A percentile compares a stretch with the other conserved stretches of the same genome.
phyloP scores from a whole-genome alignment of 1,140 invertebrate genomes.

The Drosophila kohkoa region DNA sequence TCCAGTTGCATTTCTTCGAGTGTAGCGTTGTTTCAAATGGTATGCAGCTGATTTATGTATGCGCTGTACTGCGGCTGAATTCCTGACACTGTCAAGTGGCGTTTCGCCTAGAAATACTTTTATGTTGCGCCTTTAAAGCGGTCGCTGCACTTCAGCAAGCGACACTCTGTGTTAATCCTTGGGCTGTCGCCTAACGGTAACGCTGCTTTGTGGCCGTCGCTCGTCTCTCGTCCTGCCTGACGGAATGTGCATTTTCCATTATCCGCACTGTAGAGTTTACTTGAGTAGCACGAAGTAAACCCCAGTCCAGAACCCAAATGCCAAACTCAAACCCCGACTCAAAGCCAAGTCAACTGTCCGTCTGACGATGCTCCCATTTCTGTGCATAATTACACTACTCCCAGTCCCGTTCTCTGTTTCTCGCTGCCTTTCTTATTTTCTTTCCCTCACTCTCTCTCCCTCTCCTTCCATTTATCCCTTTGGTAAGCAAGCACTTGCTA shows the following conservation, averaged over 20 bases:
- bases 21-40: constrained; percentile 1
- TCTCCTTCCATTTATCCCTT: not conserved
- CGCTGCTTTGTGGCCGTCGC: constrained; percentile 59
- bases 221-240: constrained; percentile 19
- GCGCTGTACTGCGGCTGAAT: constrained; percentile 16
- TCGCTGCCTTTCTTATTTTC: not conserved
- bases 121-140: constrained; percentile 33
- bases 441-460: not conserved
- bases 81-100: constrained; percentile 42
- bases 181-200: constrained; percentile 68
- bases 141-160: constrained; percentile 53
- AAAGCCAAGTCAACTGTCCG: not conserved
- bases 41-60: constrained; percentile 37
- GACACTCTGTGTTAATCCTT: constrained; percentile 68
- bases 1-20: not conserved
- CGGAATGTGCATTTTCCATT: constrained; percentile 76
- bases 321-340: not conserved
- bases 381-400: constrained; percentile 67
- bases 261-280: constrained; percentile 48
- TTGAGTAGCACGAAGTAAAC: constrained; percentile 59
- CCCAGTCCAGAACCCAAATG: not conserved
- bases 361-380: constrained; percentile 62
- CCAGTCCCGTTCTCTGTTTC: not conserved
- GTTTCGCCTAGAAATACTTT: constrained; percentile 34
- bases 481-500: constrained; percentile 18